phyloP scores from a whole-genome alignment of 2,888 invertebrate genomes.

The Cheilosia soror region DNA sequence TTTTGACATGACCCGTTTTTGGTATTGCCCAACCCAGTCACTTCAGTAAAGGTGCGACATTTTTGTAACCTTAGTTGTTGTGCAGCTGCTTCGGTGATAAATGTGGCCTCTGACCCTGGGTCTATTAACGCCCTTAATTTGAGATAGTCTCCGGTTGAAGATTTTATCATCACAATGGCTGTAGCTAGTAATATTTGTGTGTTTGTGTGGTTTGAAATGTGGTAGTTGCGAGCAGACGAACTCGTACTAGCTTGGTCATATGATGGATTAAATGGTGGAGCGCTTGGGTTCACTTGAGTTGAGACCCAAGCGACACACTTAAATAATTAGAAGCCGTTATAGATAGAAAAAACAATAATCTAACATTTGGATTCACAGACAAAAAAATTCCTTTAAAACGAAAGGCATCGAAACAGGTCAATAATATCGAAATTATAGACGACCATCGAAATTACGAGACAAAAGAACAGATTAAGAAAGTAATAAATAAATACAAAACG shows the following conservation, averaged over 20 bases:
- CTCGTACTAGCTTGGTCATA: slow-evolving; percentile 2
- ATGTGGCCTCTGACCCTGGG: slow-evolving; percentile 18
- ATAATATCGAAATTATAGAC: too few relatives aligned
- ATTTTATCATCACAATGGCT: neutral
- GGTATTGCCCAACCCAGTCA: slow-evolving; percentile 5
- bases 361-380: too few relatives aligned
- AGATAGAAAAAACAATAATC: too few relatives aligned
- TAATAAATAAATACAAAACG: too few relatives aligned
- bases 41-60: neutral
- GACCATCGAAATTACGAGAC: too few relatives aligned
- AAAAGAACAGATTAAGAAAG: too few relatives aligned
- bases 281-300: neutral
- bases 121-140: slow-evolving; percentile 2
- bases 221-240: neutral
- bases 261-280: neutral
- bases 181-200: slow-evolving; percentile 10
- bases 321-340: too few relatives aligned
- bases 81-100: slow-evolving; percentile 25
- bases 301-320: too few relatives aligned
- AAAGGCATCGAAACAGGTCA: too few relatives aligned
- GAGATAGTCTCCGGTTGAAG: neutral
- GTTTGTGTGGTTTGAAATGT: neutral
- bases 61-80: neutral
- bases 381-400: too few relatives aligned
- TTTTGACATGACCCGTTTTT: slow-evolving; percentile 14